Evolutionary conservation across 1,140 invertebrate genomes (phyloP).

Genomic region (Drosophila neocordata): DNA sequence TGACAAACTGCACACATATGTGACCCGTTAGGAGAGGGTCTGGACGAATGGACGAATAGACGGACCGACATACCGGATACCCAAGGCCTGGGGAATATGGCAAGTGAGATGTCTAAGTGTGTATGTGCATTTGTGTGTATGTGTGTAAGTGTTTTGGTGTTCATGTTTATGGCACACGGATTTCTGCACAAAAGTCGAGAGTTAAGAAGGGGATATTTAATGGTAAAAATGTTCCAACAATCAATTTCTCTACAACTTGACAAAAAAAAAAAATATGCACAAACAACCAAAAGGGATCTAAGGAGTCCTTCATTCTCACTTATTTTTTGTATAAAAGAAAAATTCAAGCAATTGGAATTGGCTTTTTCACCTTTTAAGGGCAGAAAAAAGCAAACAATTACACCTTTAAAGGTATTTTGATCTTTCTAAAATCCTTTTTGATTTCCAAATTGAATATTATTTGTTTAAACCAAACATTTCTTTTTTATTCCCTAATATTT

Average conservation of each 20-base stretch:
- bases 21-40: slow-evolving; percentile 39
- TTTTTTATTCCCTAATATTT: too few species aligned
- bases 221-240: slow-evolving; percentile 48
- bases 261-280: too few species aligned
- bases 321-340: too few species aligned
- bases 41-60: not conserved
- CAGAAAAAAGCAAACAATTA: too few species aligned
- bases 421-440: too few species aligned
- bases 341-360: too few species aligned
- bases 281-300: too few species aligned
- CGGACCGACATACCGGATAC: slow-evolving; percentile 2
- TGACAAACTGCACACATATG: slow-evolving; percentile 80
- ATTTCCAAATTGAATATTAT: too few species aligned
- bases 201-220: slow-evolving; percentile 27
- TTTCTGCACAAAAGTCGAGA: slow-evolving; percentile 70
- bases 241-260: slow-evolving; percentile 37
- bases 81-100: slow-evolving; percentile 15
- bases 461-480: too few species aligned
- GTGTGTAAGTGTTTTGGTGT: slow-evolving; percentile 40
- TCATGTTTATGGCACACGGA: slow-evolving; percentile 68
- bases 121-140: not conserved
- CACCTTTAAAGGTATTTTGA: too few species aligned
- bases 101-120: slow-evolving; percentile 26
- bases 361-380: too few species aligned
- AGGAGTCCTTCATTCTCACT: too few species aligned